These are phyloP conservation scores for Tokudaia muenninki DNA, from an alignment of 2,797 vertebrate species.

Conservation along the genomic window DNA sequence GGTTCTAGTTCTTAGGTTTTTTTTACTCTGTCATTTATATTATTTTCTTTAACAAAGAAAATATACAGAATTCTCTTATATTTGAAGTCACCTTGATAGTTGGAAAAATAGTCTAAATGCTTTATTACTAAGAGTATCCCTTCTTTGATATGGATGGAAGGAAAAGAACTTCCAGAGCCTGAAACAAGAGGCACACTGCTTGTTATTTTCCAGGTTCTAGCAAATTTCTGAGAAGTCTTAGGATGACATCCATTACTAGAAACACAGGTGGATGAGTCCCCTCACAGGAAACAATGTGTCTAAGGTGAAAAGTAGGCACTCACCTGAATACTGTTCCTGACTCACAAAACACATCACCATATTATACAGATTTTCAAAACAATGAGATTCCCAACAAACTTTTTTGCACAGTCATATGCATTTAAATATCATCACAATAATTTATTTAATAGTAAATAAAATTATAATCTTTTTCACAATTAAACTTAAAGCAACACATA, in stretches of 20 bases:
- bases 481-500: conserved; percentile 19
- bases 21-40: conserved; percentile 57
- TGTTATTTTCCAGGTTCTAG: conserved; percentile 11
- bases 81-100: conserved; percentile 48
- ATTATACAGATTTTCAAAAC: neutral
- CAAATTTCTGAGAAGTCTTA: neutral
- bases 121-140: neutral
- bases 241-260: neutral
- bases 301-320: neutral
- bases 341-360: neutral
- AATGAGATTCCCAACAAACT: neutral
- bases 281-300: neutral
- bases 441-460: neutral
- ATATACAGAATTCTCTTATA: conserved; percentile 38
- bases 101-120: conserved; percentile 7
- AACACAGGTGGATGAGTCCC: neutral
- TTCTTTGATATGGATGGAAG: neutral
- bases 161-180: neutral
- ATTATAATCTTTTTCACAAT: neutral
- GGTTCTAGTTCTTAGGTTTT: conserved; percentile 22
- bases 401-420: neutral
- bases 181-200: neutral
- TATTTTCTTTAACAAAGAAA: conserved; percentile 48
- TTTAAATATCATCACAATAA: neutral
- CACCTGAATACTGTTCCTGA: neutral